Base-by-base conservation (phyloP, 1,140 invertebrate genomes). In the Luehdorfia chinensis region DNA sequence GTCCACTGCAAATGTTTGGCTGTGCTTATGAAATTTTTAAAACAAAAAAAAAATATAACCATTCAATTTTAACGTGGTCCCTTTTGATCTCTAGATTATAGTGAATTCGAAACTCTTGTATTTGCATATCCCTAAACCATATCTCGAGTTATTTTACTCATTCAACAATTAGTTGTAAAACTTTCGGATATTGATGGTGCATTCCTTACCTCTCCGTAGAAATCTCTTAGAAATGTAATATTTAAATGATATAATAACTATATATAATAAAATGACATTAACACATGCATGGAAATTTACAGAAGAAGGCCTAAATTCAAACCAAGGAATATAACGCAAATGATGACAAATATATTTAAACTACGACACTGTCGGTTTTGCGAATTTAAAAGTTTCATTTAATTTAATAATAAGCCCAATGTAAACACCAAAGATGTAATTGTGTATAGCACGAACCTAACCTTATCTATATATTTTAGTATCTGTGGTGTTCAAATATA, bases 1-100 rank as follows among this genome's bases (percentile, higher is more conserved):
- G 57, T 79, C 76, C 73, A 80, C 66, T 62, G 68, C 66, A 68
- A 78, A 65, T 53, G 64, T 66, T 74, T 77, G 79, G 76, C 79
- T 80, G 79, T 84, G 79, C 75, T 79, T 80, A 65, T 70, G 67
- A 66, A 68, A 71, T 65, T 67, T 62, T 31, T 31, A 12, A 12
- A 31, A 31, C 6, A 65, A 65, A 66, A 62, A 53, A 61, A 51
- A 56, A 59, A 46, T 43, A 51, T 50, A 59, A 36, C 60, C 57
- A 70, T 55, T 25, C 41, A 47, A 56, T 69, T 63, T 60, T 59
- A 49, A 41, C 34, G 59, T 65, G 66, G 66, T 61, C 45, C 52
- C 30, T 47, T 37, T 66, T 59, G 53, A 50, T 54, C 32, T 51
- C 23, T 66, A 59, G 41, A 47, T 51, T 47, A 43, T 61, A 65